Percentiles rank a stretch among this genome's conserved stretches.
Evolutionary conservation across 2,888 invertebrate species (phyloP).

Genomic region (Ischnura elegans): DNA sequence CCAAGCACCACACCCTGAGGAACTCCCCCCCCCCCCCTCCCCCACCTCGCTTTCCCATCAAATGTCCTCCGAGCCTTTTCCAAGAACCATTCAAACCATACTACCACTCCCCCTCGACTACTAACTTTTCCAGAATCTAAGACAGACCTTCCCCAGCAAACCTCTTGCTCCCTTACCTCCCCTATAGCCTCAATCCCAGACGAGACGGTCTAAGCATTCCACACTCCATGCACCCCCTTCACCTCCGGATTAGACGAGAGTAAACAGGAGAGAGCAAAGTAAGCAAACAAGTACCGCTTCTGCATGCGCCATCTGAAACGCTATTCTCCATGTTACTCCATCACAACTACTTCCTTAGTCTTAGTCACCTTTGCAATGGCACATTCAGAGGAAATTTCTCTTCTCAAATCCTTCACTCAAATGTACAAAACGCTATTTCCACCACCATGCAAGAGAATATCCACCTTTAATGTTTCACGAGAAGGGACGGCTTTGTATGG

Average conservation of each 20-base stretch:
- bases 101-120: not conserved
- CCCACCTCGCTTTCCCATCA: not conserved
- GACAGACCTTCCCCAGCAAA: slow-evolving; percentile 13
- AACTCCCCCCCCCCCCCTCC: slow-evolving; percentile 14
- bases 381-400: not conserved
- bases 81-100: slow-evolving; percentile 36
- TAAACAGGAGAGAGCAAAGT: not conserved
- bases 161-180: not conserved
- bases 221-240: not conserved
- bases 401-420: not conserved
- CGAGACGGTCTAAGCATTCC: slow-evolving; percentile 24
- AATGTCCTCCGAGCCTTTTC: slow-evolving; percentile 34
- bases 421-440: not conserved
- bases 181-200: not conserved
- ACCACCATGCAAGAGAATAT: no score
- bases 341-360: not conserved
- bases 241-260: not conserved
- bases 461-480: not conserved
- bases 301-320: not conserved
- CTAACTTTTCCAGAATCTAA: slow-evolving; percentile 43
- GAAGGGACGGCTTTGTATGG: not conserved
- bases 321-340: not conserved
- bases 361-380: not conserved
- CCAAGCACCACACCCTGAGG: slow-evolving; percentile 64
- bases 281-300: not conserved